A percentile compares a stretch with the other conserved stretches of the same genome.
These are phyloP conservation scores for Enteromius viviparus DNA, from an alignment of 2,797 vertebrate species.

Conservation along the genomic window DNA sequence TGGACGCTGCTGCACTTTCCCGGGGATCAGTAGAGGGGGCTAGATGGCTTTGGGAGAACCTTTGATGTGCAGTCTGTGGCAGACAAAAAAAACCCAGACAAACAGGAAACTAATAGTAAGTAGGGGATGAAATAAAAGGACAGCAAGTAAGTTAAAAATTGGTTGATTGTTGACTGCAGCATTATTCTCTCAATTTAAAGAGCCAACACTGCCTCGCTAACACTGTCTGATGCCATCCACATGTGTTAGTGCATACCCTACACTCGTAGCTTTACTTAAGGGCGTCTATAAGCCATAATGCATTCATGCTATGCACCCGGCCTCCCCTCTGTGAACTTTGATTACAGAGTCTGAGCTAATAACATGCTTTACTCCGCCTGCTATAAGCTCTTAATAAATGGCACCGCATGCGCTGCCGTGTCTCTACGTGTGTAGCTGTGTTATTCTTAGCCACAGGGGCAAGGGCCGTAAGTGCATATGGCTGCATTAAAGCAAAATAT, in stretches of 20 bases:
- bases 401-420: conserved; percentile 41
- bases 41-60: conserved; percentile 47
- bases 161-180: conserved; percentile 1
- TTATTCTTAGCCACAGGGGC: conserved; percentile 46
- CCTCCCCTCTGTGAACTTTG: conserved; percentile 55
- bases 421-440: conserved; percentile 33
- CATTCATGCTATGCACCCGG: conserved; percentile 36
- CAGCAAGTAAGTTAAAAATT: conserved; percentile 21
- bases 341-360: conserved; percentile 53
- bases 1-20: conserved; percentile 28
- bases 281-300: conserved; percentile 38
- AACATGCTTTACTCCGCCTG: conserved; percentile 36
- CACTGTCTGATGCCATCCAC: conserved; percentile 22
- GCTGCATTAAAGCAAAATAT: conserved; percentile 42
- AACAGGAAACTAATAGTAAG: conserved; percentile 12
- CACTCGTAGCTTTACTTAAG: conserved; percentile 35
- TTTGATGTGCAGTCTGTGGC: conserved; percentile 32
- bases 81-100: background rate
- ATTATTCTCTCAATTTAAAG: conserved; percentile 11
- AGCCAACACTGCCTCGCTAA: conserved; percentile 38
- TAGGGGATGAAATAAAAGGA: conserved; percentile 13
- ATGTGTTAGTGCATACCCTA: conserved; percentile 34
- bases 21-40: conserved; percentile 45
- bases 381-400: conserved; percentile 53
- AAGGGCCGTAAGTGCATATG: conserved; percentile 38